Percentiles rank a stretch among this genome's conserved stretches.
phyloP scores from a whole-genome alignment of 2,797 vertebrate genomes.

The Falco biarmicus region DNA sequence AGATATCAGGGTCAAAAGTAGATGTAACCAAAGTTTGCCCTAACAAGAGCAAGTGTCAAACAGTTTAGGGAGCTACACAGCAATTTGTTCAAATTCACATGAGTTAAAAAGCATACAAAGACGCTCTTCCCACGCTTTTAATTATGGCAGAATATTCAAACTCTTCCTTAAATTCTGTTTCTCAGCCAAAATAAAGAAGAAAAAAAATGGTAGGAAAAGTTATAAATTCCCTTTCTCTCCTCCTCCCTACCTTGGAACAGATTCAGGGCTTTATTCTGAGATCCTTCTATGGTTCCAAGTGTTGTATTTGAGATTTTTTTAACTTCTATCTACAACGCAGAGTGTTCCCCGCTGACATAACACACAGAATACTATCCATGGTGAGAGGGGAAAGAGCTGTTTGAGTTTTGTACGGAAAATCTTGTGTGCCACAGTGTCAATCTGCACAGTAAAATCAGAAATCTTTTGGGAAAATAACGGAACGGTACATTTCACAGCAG shows the following conservation, averaged over 20 bases:
- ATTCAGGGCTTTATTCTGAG: slow-evolving; percentile 12
- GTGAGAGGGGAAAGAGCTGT: neutral
- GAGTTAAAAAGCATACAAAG: neutral
- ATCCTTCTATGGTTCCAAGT: neutral
- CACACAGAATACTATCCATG: neutral
- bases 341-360: neutral
- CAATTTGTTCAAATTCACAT: neutral
- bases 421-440: neutral
- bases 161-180: neutral
- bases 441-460: neutral
- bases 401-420: neutral
- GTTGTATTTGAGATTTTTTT: neutral
- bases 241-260: neutral
- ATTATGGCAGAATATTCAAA: neutral
- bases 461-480: neutral
- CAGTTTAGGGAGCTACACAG: neutral
- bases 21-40: neutral
- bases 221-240: neutral
- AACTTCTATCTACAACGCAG: neutral
- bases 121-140: slow-evolving; percentile 1
- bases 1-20: slow-evolving; percentile 16
- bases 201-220: neutral
- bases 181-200: neutral
- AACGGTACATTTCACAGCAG: neutral
- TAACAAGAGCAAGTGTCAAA: neutral